These are phyloP conservation scores for Andricus quercusramuli DNA, from an alignment of 2,888 invertebrate species.

Conservation along the genomic window DNA sequence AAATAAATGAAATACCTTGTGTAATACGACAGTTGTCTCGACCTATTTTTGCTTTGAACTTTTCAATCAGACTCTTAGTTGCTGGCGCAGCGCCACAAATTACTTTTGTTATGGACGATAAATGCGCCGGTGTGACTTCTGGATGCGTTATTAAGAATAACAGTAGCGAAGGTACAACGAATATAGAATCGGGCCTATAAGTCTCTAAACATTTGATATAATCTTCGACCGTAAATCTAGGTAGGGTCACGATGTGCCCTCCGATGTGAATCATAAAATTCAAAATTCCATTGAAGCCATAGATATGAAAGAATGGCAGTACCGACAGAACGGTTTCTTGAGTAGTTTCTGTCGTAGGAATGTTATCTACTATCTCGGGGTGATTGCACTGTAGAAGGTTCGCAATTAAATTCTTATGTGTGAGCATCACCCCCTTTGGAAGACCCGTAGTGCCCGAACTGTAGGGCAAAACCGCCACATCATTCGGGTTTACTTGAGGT, in stretches of 20 bases:
- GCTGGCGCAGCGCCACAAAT: constrained; percentile 89
- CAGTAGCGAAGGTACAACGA: constrained; percentile 88
- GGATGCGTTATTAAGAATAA: constrained; percentile 88
- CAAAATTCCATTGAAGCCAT: constrained; percentile 86
- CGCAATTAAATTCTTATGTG: constrained; percentile 84
- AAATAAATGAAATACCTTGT: constrained; percentile 71
- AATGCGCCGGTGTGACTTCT: constrained; percentile 83
- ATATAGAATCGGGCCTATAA: constrained; percentile 83
- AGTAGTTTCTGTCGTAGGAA: constrained; percentile 79
- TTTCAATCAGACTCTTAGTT: constrained; percentile 83
- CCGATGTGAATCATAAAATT: constrained; percentile 83
- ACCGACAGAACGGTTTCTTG: constrained; percentile 83
- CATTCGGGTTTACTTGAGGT: constrained; percentile 66
- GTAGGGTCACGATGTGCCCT: constrained; percentile 84
- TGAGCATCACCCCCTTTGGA: constrained; percentile 89
- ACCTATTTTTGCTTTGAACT: constrained; percentile 82
- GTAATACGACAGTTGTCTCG: constrained; percentile 66
- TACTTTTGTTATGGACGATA: constrained; percentile 83
- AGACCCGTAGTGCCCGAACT: constrained; percentile 88
- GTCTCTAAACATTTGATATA: constrained; percentile 84
- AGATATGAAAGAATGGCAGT: constrained; percentile 90
- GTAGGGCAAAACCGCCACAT: constrained; percentile 77
- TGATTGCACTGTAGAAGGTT: constrained; percentile 80
- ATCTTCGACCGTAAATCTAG: constrained; percentile 86
- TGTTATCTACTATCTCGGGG: constrained; percentile 79